Evolutionary conservation across 2,113 vertebrate species (phyloP).

Genomic region (Hystrix brachyura): DNA sequence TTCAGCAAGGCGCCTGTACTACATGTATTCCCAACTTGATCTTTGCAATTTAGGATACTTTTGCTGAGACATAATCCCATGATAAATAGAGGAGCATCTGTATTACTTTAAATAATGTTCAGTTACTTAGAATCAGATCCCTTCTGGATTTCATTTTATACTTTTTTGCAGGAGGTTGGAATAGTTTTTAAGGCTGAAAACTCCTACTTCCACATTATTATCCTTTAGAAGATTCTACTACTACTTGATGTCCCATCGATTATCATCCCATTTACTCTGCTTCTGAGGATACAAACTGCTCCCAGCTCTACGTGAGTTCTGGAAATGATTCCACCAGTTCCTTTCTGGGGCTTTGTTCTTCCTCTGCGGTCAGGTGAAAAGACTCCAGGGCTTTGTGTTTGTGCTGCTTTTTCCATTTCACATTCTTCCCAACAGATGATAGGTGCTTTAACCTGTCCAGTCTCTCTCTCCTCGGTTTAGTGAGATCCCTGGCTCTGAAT

Average conservation of each 20-base stretch:
- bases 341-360: not conserved
- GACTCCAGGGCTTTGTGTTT: not conserved
- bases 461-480: not conserved
- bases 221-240: not conserved
- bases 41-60: not conserved
- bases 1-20: not conserved
- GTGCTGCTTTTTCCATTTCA: not conserved
- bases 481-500: not conserved
- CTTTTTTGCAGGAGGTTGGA: not conserved
- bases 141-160: not conserved
- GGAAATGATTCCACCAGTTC: not conserved
- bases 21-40: not conserved
- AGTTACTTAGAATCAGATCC: not conserved
- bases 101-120: not conserved
- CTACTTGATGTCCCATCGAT: not conserved
- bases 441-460: not conserved
- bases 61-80: not conserved
- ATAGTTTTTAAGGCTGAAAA: not conserved
- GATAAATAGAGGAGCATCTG: not conserved
- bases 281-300: not conserved
- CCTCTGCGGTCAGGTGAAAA: not conserved
- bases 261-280: not conserved
- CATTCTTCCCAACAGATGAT: not conserved
- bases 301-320: not conserved
- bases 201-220: not conserved